phyloP scores from a whole-genome alignment of 2,888 invertebrate genomes.

The Malthinus seriepunctatus region DNA sequence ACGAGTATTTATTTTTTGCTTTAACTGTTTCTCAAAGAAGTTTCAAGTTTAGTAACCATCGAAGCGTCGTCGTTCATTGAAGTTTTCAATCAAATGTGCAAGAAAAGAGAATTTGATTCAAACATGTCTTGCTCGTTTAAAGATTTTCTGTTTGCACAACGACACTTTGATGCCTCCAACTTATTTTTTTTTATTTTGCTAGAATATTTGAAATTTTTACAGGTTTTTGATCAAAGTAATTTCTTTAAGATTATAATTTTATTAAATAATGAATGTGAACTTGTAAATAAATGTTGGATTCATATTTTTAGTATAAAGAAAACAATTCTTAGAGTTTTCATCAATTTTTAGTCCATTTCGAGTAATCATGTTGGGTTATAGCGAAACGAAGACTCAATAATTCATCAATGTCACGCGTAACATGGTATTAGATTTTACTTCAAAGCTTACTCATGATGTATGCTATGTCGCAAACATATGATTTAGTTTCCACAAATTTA shows the following conservation, averaged over 20 bases:
- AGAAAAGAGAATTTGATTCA: constrained; percentile 22
- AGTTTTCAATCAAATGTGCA: constrained; percentile 26
- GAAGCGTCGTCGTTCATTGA: constrained; percentile 24
- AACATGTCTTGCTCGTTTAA: constrained; percentile 22
- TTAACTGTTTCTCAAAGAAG: constrained; percentile 25
- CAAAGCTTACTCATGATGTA: constrained; percentile 12
- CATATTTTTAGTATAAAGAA: background rate
- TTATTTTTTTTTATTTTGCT: background rate
- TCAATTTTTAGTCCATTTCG: constrained; percentile 17
- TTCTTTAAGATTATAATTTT: no score
- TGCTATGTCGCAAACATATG: constrained; percentile 9
- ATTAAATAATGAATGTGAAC: background rate
- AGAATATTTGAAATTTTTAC: no score
- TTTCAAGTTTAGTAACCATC: constrained; percentile 20
- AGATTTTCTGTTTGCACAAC: background rate
- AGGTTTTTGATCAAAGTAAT: no score
- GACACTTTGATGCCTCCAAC: background rate
- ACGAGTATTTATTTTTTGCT: constrained; percentile 26
- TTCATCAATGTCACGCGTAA: constrained; percentile 20
- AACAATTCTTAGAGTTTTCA: constrained; percentile 15
- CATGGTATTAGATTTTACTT: constrained; percentile 20
- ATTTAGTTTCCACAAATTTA: constrained; percentile 8
- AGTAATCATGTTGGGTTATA: constrained; percentile 10
- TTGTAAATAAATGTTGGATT: background rate
- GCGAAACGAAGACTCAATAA: constrained; percentile 16